Conservation (phyloP, 2,797 vertebrate species). For the Siniperca obscura region DNA sequence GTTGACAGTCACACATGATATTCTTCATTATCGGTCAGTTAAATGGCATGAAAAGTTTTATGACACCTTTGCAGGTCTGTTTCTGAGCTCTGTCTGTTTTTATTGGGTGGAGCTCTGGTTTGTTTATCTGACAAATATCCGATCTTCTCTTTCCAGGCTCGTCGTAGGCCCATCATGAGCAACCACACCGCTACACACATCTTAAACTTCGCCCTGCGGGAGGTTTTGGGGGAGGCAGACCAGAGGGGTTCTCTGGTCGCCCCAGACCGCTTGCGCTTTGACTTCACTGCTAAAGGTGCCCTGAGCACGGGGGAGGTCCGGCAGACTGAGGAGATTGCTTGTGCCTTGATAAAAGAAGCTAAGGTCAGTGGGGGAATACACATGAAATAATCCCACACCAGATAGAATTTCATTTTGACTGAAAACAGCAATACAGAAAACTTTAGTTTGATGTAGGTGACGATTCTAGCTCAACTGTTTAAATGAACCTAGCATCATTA, state of each 20-base stretch:
- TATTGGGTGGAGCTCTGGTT: not conserved
- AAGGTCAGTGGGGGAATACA: slow-evolving; percentile 84
- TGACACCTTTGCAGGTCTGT: not conserved
- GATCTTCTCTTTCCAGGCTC: slow-evolving; percentile 80
- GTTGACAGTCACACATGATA: not conserved
- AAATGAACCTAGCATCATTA: no score
- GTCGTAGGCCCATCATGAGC: slow-evolving; percentile 94
- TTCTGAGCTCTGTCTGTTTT: not conserved
- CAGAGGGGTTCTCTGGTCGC: slow-evolving; percentile 97
- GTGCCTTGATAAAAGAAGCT: slow-evolving; percentile 89
- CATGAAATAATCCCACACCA: not conserved
- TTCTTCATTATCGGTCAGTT: not conserved
- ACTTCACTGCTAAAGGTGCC: slow-evolving; percentile 97
- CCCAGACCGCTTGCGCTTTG: slow-evolving; percentile 93
- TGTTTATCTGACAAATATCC: not conserved
- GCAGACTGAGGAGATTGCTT: slow-evolving; percentile 90
- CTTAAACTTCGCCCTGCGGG: slow-evolving; percentile 94
- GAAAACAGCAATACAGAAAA: not conserved
- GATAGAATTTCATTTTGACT: not conserved
- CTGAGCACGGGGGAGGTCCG: slow-evolving; percentile 92
- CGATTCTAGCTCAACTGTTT: not conserved
- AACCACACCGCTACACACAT: slow-evolving; percentile 99
- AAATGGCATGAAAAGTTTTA: not conserved
- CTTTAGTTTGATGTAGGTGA: not conserved
- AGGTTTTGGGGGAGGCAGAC: slow-evolving; percentile 94